Conservation (phyloP, 2,797 vertebrate genomes). For the Chelidonichthys spinosus region DNA sequence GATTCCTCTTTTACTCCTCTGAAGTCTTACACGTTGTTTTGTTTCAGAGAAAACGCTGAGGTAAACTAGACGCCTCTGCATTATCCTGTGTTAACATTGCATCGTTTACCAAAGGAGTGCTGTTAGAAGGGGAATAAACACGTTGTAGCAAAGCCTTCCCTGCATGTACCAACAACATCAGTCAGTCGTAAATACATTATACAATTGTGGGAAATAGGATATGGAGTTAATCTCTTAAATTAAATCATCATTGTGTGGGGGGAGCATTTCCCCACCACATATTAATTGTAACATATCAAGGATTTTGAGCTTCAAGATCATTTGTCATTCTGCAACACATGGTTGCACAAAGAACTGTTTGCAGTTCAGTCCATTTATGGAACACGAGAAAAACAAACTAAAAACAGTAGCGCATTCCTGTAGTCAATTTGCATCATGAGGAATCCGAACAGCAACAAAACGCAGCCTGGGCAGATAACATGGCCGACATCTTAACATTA, state of each 20-base stretch:
- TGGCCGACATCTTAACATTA: no score
- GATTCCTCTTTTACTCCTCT: neutral
- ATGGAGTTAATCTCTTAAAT: constrained; percentile 49
- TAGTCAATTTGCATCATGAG: no score
- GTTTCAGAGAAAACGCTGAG: constrained; percentile 12
- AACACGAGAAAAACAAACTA: no score
- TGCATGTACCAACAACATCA: neutral
- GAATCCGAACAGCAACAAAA: no score
- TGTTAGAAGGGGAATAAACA: neutral
- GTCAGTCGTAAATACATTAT: constrained; percentile 39
- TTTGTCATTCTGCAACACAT: no score
- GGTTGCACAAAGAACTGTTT: no score
- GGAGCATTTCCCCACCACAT: neutral
- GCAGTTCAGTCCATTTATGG: no score
- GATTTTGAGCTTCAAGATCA: no score
- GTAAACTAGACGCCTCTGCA: constrained; percentile 6
- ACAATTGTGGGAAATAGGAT: constrained; percentile 27
- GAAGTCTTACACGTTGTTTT: constrained; percentile 15
- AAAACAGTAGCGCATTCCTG: no score
- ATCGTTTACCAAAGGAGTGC: constrained; percentile 16
- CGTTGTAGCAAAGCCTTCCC: neutral
- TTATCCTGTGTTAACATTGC: constrained; percentile 6
- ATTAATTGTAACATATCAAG: constrained; percentile 24
- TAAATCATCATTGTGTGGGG: constrained; percentile 4
- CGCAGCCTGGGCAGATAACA: no score